Evolutionary conservation across 2,888 invertebrate genomes (phyloP), one percentile per base, ranked within the genome.

Genomic region (Mythimna impura): DNA sequence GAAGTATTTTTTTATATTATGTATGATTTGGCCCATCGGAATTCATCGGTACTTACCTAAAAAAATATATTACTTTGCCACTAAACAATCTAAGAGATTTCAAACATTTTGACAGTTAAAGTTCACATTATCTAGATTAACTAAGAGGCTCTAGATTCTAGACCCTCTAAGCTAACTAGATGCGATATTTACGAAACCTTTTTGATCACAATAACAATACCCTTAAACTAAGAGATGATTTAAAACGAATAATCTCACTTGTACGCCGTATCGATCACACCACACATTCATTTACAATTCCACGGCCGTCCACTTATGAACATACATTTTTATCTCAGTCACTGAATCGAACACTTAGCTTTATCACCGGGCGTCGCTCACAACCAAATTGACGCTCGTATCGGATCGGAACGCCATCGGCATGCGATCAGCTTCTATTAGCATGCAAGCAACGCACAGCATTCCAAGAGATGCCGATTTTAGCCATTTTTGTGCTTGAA

Each of bases 361-460:
- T 83, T 78, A 84, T 81, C 71, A 72, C 66, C 36, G 9, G 50
- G 25, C 72, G 69, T 69, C 73, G 65, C 55, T 77, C 67, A 73
- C 65, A 75, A 81, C 78, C 79, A 76, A 79, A 84, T 84, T 77
- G 84, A 84, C 73, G 84, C 64, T 66, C 47, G 73, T 69, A 78
- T 81, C 72, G 72, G 66, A 76, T 81, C 83, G 69, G 34, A n/a
- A 81, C 81, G 58, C 76, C 55, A 71, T 52, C 69, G 36, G 84
- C 78, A 83, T 86, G 64, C 63, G 75, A 84, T 83, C 69, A 72
- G 63, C n/a, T 12, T 0, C 34, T 47, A 76, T 83, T 77, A 61
- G 70, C 78, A 83, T 78, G 71, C 84, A 52, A 43, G 68, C 73
- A 71, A 66, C 75, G 75, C 71, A 47, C 52, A 54, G 57, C 58